These are phyloP conservation scores for Fratercula arctica DNA, from an alignment of 2,797 vertebrate genomes.

Conservation along the genomic window DNA sequence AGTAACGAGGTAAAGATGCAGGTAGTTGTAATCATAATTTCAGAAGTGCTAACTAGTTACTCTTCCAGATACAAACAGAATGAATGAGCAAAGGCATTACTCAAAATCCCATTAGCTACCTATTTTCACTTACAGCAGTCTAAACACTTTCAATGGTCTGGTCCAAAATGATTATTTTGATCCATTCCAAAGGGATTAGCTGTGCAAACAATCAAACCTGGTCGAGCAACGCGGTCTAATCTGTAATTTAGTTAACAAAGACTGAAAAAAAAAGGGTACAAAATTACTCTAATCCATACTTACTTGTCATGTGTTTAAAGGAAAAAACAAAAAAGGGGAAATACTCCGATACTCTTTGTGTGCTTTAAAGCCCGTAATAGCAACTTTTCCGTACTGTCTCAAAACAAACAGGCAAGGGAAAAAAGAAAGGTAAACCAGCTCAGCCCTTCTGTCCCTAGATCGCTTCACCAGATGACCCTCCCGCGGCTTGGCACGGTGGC, in stretches of 20 bases:
- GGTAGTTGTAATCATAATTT: neutral
- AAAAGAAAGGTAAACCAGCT: neutral
- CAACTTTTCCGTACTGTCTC: neutral
- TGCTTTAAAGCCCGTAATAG: neutral
- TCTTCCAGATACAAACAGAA: neutral
- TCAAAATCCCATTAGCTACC: neutral
- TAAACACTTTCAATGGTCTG: neutral
- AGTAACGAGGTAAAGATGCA: neutral
- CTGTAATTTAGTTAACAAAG: neutral
- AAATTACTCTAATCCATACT: slow-evolving; percentile 35
- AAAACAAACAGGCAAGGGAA: neutral
- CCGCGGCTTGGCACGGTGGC: neutral
- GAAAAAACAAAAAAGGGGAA: neutral
- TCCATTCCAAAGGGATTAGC: neutral
- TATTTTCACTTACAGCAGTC: neutral
- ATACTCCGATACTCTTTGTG: neutral
- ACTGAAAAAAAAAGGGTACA: neutral
- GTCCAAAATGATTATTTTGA: neutral
- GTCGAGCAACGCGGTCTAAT: neutral
- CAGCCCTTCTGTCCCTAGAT: neutral
- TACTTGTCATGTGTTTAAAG: neutral
- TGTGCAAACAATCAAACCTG: neutral
- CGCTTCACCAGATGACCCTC: neutral
- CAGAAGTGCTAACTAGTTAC: neutral
- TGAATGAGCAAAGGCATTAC: neutral